These are phyloP conservation scores for Daboia siamensis DNA, from an alignment of 2,113 vertebrate genomes.

Conservation along the genomic window DNA sequence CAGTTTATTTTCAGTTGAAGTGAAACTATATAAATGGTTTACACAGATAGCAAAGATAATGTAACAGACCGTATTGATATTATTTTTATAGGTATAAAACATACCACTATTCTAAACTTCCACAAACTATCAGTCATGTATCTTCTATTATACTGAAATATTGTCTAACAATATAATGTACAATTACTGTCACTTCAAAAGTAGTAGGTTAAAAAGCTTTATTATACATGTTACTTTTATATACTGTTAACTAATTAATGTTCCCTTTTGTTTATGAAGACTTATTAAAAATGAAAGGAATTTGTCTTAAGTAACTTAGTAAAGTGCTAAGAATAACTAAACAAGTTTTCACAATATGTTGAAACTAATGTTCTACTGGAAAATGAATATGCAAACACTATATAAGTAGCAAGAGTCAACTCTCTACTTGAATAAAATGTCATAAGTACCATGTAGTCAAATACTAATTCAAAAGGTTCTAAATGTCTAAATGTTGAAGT, in stretches of 20 bases:
- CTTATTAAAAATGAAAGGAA: background rate
- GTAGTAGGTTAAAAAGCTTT: background rate
- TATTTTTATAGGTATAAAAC: background rate
- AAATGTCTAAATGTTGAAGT: background rate
- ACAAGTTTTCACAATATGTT: background rate
- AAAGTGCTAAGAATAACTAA: background rate
- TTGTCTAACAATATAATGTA: background rate
- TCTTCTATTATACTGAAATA: slow-evolving; percentile 9
- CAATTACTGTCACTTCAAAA: background rate
- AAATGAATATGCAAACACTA: background rate
- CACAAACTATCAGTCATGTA: background rate
- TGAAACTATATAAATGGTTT: slow-evolving; percentile 39
- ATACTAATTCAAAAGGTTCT: background rate
- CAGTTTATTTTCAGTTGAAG: slow-evolving; percentile 28
- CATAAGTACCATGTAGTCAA: slow-evolving; percentile 19
- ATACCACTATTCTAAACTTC: background rate
- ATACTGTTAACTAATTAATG: background rate
- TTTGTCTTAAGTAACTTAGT: background rate
- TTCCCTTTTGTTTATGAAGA: background rate
- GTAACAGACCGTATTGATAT: background rate
- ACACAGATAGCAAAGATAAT: background rate
- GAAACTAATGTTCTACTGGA: background rate
- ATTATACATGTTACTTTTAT: background rate
- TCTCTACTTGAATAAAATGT: slow-evolving; percentile 23
- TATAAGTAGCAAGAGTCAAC: background rate